Percentiles rank a stretch among this genome's conserved stretches.
Evolutionary conservation across 2,797 vertebrate species (phyloP).

Genomic region (Sebastes wilsoni): DNA sequence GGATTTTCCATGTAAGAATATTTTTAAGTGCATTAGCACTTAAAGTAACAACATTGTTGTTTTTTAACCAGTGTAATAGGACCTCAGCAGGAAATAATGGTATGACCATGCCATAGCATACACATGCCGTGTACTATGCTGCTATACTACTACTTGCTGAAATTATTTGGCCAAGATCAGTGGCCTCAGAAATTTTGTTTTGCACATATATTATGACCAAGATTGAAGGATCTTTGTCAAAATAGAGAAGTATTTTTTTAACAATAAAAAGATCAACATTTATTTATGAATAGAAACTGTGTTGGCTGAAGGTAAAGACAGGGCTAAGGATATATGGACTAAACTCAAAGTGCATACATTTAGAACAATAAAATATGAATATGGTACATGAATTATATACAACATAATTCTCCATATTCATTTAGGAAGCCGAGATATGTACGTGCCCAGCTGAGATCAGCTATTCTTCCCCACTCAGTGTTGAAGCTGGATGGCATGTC

Average conservation of each 20-base stretch:
- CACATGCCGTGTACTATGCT: background rate
- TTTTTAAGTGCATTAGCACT: conserved; percentile 32
- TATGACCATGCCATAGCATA: background rate
- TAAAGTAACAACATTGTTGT: conserved; percentile 3
- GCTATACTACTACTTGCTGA: background rate
- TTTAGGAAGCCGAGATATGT: background rate
- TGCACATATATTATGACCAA: background rate
- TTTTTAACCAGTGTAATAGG: background rate
- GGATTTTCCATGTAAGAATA: conserved; percentile 24
- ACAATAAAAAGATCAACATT: background rate
- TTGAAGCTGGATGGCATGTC: background rate
- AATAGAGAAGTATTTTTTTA: background rate
- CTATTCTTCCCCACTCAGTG: background rate
- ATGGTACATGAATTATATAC: background rate
- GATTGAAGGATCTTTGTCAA: background rate
- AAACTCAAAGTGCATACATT: background rate
- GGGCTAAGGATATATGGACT: background rate
- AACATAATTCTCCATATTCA: background rate
- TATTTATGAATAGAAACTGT: background rate
- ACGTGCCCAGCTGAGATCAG: background rate
- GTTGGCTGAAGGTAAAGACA: background rate
- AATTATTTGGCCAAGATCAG: background rate
- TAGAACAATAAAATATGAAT: background rate
- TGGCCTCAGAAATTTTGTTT: background rate
- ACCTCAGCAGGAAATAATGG: background rate